Conservation (phyloP, 1,140 invertebrate species). For the Halesus radiatus region DNA sequence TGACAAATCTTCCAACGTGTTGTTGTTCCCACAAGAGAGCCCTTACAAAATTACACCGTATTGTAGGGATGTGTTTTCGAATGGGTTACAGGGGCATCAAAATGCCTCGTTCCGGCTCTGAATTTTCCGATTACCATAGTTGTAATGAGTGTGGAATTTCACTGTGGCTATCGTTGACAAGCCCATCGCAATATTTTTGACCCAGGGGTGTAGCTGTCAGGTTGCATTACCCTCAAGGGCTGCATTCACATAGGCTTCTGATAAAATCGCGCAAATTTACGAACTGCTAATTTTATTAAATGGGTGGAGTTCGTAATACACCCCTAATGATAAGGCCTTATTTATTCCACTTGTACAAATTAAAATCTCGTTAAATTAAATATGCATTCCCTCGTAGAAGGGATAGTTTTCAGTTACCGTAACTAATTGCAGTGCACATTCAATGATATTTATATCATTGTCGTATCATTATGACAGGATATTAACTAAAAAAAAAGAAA, state of each 20-base stretch:
- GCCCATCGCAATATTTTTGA: constrained; percentile 12
- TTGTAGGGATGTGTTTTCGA: too few relatives aligned
- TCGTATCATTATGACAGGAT: too few relatives aligned
- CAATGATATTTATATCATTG: too few relatives aligned
- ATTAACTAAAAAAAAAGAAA: too few relatives aligned
- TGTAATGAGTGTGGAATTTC: background rate
- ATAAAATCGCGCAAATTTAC: constrained; percentile 36
- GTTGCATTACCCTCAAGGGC: constrained; percentile 35
- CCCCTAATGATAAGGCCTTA: background rate
- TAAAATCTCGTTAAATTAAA: background rate
- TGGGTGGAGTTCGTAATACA: background rate
- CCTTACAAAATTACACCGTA: too few relatives aligned
- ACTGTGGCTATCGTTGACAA: constrained; percentile 10
- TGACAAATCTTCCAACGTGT: too few relatives aligned
- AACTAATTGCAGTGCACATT: too few relatives aligned
- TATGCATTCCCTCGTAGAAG: background rate
- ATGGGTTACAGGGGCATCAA: too few relatives aligned
- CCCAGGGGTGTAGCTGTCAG: constrained; percentile 25
- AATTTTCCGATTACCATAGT: background rate
- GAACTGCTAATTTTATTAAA: constrained; percentile 33
- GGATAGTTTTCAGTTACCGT: too few relatives aligned
- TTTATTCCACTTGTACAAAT: background rate
- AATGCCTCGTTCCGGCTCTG: too few relatives aligned
- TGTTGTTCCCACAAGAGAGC: too few relatives aligned
- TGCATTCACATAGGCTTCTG: background rate